phyloP scores from a whole-genome alignment of 30 jellyfish, hydroid and myxozoan species.

The Hydractinia symbiolongicarpus region DNA sequence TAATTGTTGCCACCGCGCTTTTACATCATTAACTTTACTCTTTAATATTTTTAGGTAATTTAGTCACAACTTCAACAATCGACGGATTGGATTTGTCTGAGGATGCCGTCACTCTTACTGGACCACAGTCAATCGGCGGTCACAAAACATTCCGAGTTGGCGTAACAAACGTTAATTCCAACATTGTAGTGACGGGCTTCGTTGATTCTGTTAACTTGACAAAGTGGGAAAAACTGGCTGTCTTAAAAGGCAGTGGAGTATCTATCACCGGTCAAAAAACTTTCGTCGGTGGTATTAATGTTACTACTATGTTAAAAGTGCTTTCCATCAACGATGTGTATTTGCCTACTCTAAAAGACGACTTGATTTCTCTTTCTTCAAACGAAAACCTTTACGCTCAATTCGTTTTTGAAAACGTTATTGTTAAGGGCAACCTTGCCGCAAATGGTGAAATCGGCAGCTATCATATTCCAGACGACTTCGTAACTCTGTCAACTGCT shows the following conservation, averaged over 20 bases:
- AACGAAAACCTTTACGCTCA: conserved; percentile 25
- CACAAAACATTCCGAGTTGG: conserved; percentile 37
- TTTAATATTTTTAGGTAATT: conserved; percentile 36
- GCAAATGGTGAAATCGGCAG: conserved; percentile 38
- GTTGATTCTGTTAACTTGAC: conserved; percentile 70
- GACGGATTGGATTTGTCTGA: conserved; percentile 54
- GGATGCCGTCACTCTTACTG: conserved; percentile 54
- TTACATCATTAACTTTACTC: not conserved
- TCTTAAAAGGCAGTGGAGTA: not conserved
- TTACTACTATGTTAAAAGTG: conserved; percentile 20
- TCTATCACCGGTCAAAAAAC: conserved; percentile 49
- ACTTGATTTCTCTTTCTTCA: conserved; percentile 1
- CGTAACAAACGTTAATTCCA: not conserved
- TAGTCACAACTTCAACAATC: conserved; percentile 44
- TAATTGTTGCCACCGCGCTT: not conserved
- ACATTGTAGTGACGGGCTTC: conserved; percentile 51
- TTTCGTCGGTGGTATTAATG: conserved; percentile 29
- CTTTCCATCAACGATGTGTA: conserved; percentile 10
- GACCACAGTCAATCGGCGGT: conserved; percentile 64
- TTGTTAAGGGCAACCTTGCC: conserved; percentile 22
- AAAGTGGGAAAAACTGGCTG: conserved; percentile 29
- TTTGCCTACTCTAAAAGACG: not conserved
- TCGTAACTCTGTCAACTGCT: conserved; percentile 43
- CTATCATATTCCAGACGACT: conserved; percentile 57
- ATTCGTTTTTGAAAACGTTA: conserved; percentile 34